Evolutionary conservation across 2,888 invertebrate species (phyloP).

Genomic region (Nemoura dubitans): DNA sequence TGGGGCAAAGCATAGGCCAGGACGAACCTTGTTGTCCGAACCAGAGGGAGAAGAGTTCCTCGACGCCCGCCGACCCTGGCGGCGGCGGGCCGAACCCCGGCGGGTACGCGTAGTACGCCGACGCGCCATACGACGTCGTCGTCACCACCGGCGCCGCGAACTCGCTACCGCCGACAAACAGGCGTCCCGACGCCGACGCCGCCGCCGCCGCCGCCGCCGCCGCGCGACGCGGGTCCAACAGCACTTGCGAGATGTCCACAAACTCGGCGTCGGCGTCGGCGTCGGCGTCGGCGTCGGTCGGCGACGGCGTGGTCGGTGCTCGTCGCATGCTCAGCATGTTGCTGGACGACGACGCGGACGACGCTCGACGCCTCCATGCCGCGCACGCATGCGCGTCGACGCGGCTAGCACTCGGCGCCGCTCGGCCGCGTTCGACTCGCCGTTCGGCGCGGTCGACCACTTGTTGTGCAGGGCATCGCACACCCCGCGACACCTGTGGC

Average conservation of each 20-base stretch:
- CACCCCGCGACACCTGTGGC: no score
- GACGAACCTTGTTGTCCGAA: conserved; percentile 62
- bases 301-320: not conserved
- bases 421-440: not conserved
- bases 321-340: conserved; percentile 41
- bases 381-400: not conserved
- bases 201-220: conserved; percentile 54
- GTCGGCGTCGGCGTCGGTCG: conserved; percentile 48
- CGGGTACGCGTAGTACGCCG: conserved; percentile 52
- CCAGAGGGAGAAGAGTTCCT: conserved; percentile 80
- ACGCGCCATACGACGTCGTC: conserved; percentile 52
- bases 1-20: no score
- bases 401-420: not conserved
- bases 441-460: not conserved
- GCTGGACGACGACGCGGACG: not conserved
- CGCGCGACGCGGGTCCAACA: conserved; percentile 64
- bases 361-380: conserved; percentile 14
- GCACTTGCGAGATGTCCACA: conserved; percentile 85
- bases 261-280: conserved; percentile 68
- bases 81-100: conserved; percentile 56
- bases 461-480: no score
- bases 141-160: conserved; percentile 49
- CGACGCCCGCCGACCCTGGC: conserved; percentile 60
- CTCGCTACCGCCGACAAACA: conserved; percentile 39
- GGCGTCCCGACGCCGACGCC: conserved; percentile 51